Base-by-base conservation (phyloP, 2,797 vertebrate species). In the Triplophysa yarkandensis region DNA sequence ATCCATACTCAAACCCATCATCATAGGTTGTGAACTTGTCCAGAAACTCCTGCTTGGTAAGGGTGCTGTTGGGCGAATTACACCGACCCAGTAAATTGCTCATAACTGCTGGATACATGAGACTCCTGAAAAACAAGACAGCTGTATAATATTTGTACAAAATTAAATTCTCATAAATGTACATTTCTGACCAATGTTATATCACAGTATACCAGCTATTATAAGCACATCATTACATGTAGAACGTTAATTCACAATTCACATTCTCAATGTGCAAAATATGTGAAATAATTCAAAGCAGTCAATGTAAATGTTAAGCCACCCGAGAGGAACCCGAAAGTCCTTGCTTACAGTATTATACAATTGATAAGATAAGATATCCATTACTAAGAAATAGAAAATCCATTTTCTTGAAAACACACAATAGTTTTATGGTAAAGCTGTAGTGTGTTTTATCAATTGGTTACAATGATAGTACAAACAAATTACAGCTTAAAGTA, bases 1-100 rank as follows among this genome's bases (percentile, higher is more conserved):
- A 90, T 10, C 89, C 92, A 0, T 91, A 88, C 80, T 94, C 92
- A 0, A 95, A 94, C 71, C 89, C 88, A 65, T 93, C 90, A 41
- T 94, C 93, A 0, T 90, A 94, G 34, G 69, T 89, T 82, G 85
- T 83, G 81, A 94, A 94, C 70, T 91, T 88, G n/a, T 89, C 77
- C 63, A 90, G 81, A 77, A 94, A 94, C 82, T 92, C 90, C 68
- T 82, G 83, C 76, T 88, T 80, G 62, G 88, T 82, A 11, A 36
- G 81, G 3, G 85, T 69, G 0, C 77, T 77, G 54, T 83, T 89
- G 0, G 86, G 87, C 63, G 88, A 90, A 66, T 88, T 79, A 70
- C 79, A 88, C 79, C 87, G 92, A 69, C 90, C 91, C 86, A 95
- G 92, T 62, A 94, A 74, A 3, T 83, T 87, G 70, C 91, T 93